Evolutionary conservation across 2,797 vertebrate genomes (phyloP), one percentile per base, ranked within the genome.

Genomic region (Poliocrania exsul): DNA sequence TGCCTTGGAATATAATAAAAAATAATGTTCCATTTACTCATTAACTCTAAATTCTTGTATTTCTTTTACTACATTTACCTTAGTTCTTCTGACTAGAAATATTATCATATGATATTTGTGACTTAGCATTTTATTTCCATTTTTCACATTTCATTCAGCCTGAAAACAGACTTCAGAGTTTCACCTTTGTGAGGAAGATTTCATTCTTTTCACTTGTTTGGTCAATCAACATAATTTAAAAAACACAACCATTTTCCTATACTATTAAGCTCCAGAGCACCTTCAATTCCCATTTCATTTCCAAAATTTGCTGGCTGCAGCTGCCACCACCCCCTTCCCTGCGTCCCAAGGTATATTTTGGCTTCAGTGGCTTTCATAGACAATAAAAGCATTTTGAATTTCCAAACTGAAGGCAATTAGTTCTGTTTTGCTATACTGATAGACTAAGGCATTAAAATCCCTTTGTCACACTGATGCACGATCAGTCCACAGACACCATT

Each of bases 351-450:
- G 7, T 65, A 15, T 73, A 16, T 81, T 86, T 82, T 74, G 23
- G 6, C 28, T 94, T 92, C 50, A 44, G 21, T 75, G 33, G 8
- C 3, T 72, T 95, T 84, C 83, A 56, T 8, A 40, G 13, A 19
- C 28, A 64, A 50, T 87, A 78, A 91, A 83, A 77, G 12, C 9
- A 47, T 78, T 96, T 71, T 83, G 62, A 87, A 90, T 89, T 85
- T 84, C 47, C 29, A 62, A 77, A 80, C 16, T 40, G 46, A 90
- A 88, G 11, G 4, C 40, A 85, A 65, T 87, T 90, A 81, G 21
- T 57, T 87, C 33, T 71, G 23, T 72, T 92, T 77, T 88, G 49
- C 38, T 60, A 13, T 66, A 33, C 9, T 37, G 17, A 56, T 16
- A 67, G 49, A 86, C 81, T 85, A 66, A 66, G 28, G 38, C 77